Conservation (phyloP, 2,113 vertebrate genomes). For the Myotis brandtii region DNA sequence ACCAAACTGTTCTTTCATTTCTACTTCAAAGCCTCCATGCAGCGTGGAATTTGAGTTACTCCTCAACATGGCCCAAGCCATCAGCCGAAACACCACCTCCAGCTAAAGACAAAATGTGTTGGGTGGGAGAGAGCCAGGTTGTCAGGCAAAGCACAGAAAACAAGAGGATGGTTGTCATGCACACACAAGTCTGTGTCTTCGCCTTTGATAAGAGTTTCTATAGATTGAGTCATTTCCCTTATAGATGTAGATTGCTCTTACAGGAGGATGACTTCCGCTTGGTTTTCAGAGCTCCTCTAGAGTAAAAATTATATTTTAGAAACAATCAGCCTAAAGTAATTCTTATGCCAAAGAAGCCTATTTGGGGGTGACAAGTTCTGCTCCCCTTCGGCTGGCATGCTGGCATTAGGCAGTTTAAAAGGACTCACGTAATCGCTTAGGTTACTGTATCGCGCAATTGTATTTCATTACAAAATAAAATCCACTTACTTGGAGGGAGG, state of each 20-base stretch:
- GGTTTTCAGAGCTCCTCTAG: not conserved
- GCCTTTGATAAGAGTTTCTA: not conserved
- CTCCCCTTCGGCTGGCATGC: not conserved
- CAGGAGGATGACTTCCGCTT: not conserved
- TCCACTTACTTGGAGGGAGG: not conserved
- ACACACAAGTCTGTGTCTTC: not conserved
- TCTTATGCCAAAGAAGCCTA: not conserved
- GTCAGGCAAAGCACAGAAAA: not conserved
- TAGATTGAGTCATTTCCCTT: not conserved
- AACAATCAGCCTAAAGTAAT: not conserved
- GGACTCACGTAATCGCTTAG: not conserved
- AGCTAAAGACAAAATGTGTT: not conserved
- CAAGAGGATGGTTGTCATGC: too few relatives aligned
- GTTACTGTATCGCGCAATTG: not conserved
- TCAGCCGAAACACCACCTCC: not conserved
- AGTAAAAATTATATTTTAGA: not conserved
- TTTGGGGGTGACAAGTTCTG: not conserved
- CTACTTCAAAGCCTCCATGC: not conserved
- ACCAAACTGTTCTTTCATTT: constrained; percentile 54
- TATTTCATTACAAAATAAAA: not conserved
- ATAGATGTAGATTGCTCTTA: not conserved
- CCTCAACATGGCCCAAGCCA: not conserved
- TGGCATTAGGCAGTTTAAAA: not conserved
- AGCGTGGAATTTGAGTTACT: not conserved
- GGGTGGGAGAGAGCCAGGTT: not conserved